Base-by-base conservation (phyloP, 1,140 invertebrate genomes). In the Nephila pilipes region DNA sequence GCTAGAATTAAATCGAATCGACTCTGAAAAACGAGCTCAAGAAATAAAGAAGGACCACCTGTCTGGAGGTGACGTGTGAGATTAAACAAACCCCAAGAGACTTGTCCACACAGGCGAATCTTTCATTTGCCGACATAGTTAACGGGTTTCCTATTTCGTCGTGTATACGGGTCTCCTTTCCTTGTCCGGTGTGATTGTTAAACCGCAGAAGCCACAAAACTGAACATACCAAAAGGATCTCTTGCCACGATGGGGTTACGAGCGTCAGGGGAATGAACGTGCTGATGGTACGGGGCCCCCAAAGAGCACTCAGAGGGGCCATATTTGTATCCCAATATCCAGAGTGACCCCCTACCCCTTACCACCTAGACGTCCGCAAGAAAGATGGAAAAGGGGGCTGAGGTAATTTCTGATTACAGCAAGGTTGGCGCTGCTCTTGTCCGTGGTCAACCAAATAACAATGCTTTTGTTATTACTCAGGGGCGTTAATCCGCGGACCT, bases 111-210 rank as follows among this genome's bases (percentile, higher is more conserved):
- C 69, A 16, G 46, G 60, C 81, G 90, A 32, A 85, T 91, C 79
- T 91, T 91, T 91, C 90, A 91, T 91, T 91, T 79, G 54, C 90
- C 36, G 90, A 91, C 90, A 65, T 91, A 91, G 90, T 91, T 91
- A 91, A 91, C 90, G 90, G 90, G 90, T 91, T 91, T 91, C 80
- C 90, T 75, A 91, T 91, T 91, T 69, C 90, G 58, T 83, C 90
- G 36, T 63, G 20, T 29, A 29, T 20, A 20, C 69, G 12, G 69
- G 69, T 75, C 69, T 60, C 22, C 58, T 60, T 60, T 22, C 20
- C 22, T 32, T 36, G 69, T 36, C 69, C 69, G 32, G 46, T 79
- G 55, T 38, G 89, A 83, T 91, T 91, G 90, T 91, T 91, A 91
- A 85, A 57, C 80, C 80, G 12, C 16, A 6, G 65, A 25, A 75